These are phyloP conservation scores for Lerema accius DNA, from an alignment of 1,140 invertebrate species.

Conservation along the genomic window DNA sequence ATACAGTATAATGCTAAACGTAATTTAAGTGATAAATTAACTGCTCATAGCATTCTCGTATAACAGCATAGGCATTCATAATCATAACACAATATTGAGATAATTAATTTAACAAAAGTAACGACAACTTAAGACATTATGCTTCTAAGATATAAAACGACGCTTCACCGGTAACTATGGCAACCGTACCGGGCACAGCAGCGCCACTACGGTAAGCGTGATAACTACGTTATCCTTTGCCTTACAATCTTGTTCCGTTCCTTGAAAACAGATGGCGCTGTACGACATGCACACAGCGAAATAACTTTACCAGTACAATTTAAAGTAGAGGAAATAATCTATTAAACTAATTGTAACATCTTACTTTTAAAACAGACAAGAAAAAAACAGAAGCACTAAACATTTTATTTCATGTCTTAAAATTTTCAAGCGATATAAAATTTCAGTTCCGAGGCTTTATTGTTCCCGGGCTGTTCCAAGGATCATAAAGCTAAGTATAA, in stretches of 20 bases:
- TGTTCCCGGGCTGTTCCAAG: constrained; percentile 4
- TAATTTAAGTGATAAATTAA: too few species aligned
- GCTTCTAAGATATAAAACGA: too few species aligned
- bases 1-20: too few species aligned
- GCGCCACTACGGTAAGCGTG: neutral
- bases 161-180: neutral
- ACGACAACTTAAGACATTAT: too few species aligned
- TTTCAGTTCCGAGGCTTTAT: constrained; percentile 12
- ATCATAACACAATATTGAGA: too few species aligned
- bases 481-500: constrained; percentile 15
- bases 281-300: neutral
- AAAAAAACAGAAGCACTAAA: constrained; percentile 5
- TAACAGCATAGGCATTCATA: too few species aligned
- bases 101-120: too few species aligned
- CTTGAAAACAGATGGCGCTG: constrained; percentile 6
- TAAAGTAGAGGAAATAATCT: neutral
- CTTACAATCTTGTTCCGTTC: neutral
- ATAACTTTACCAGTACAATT: too few species aligned
- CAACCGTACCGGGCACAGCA: neutral
- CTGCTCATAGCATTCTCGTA: too few species aligned
- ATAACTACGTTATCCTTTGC: constrained; percentile 6
- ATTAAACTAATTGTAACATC: too few species aligned
- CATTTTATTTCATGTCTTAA: constrained; percentile 15
- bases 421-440: constrained; percentile 10
- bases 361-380: neutral